Base-by-base conservation (phyloP, 2,113 vertebrate species). In the Tetrao urogallus region DNA sequence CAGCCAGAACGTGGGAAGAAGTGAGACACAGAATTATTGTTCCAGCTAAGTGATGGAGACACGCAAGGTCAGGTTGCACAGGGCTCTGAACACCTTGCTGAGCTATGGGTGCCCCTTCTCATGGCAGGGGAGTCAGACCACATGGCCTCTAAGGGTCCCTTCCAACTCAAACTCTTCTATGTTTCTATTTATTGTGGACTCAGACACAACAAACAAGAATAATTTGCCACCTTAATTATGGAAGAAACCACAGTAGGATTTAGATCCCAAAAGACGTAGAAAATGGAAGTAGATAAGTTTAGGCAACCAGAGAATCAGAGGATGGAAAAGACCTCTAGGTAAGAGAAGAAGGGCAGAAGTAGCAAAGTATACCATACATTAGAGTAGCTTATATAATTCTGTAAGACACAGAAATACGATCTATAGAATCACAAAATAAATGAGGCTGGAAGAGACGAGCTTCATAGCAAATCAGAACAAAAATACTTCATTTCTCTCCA, bases 191-290 rank as follows among this genome's bases (percentile, higher is more conserved):
- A 54, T 54, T 17, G 17, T 15, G 9, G 52, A 24, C 87, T 86
- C 54, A 67, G 72, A 30, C 60, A 34, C 84, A 73, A 88, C 80
- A 60, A 90, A n/a, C 88, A 89, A 84, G 76, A 57, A 38, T 67
- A 71, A 63, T 95, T 95, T 93, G 69, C 71, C 85, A 82, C 42
- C 57, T 85, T 65, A 75, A 42, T 67, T 57, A 30, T 28, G 64
- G 48, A 54, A 79, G 54, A 45, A 13, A 43, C 27, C 65, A 77
- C 42, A 28, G 11, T 7, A 63, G 0, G 3, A 69, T 30, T 14
- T 43, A 16, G 5, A 8, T 70, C 81, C 48, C 21, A 40, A 71
- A 32, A 69, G 18, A 14, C 4, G 3, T 2, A 36, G n/a, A 57
- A 71, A 65, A 16, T 38, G 66, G 66, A 71, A 82, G 71, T 27